Base-by-base conservation (phyloP, 2,113 vertebrate species). In the Ranitomeya variabilis region DNA sequence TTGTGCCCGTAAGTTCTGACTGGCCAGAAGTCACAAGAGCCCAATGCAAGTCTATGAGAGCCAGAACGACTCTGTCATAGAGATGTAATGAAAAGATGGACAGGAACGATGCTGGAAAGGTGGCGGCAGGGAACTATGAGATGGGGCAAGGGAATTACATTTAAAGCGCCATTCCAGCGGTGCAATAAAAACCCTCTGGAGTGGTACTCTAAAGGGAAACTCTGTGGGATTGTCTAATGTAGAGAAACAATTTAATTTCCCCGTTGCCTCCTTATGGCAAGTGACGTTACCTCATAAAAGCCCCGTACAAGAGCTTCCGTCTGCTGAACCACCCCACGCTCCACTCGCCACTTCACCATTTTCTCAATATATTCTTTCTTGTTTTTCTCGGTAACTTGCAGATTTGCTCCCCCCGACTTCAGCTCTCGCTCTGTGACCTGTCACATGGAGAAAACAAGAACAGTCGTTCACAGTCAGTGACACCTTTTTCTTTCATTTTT, bases 351-450 rank as follows among this genome's bases (percentile, higher is more conserved):
- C 91, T 97, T 98, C 31, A 98, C 97, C 98, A 99, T 99, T n/a
- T 97, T 95, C 92, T 99, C 98, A 0, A 99, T 99, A 88, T 99
- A 99, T 77, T 99, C 98, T 89, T 99, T 99, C 92, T 99, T 99
- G 92, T 99, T 99, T 93, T 99, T 99, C 92, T 99, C 98, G 0
- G 98, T 98, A 91, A 99, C 98, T 55, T 97, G 97, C n/a, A 97
- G 95, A 90, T 99, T 97, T 90, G 97, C 95, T 1, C 98, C 98
- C 1, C 98, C 98, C 0, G 98, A 98, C 92, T 98, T 99, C 62
- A 99, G 82, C 93, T 99, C 98, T 87, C 98, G 95, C 91, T 99
- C 98, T 0, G 98, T 99, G 88, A 99, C 97, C 98, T 99, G 90
- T 1, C 18, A 31, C 6, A 87, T 15, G 23, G 6, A 81, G 16